Conservation (phyloP, 2,113 vertebrate species). For the Tachysurus fulvidraco region DNA sequence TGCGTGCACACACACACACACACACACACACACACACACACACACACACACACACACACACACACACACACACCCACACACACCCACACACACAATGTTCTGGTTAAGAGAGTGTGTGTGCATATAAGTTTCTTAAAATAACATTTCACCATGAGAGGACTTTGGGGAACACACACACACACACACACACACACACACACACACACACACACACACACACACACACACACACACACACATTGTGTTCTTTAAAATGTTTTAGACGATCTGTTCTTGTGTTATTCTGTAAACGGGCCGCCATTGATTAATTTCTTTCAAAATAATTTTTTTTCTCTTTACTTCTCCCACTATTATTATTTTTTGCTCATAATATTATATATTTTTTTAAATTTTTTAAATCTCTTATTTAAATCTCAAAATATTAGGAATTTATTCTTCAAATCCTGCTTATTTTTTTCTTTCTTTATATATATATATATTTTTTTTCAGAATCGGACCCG, state of each 20-base stretch:
- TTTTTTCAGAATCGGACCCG: background rate
- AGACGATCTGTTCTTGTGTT: background rate
- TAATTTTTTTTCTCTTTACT: background rate
- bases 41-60: conserved; percentile 33
- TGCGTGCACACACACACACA: conserved; percentile 11
- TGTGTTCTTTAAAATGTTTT: background rate
- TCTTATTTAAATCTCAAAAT: no score
- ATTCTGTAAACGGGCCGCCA: background rate
- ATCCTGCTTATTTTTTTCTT: background rate
- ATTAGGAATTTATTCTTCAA: background rate
- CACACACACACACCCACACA: background rate
- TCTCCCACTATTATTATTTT: background rate
- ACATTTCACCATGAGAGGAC: background rate
- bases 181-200: background rate
- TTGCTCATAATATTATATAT: background rate
- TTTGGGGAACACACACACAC: background rate
- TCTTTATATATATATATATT: no score
- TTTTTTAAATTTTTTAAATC: background rate
- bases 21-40: conserved; percentile 26
- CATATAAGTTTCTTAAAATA: background rate
- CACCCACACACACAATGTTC: background rate
- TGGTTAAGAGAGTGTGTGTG: background rate
- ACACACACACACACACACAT: no score
- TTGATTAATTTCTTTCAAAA: background rate
- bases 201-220: no score